Conservation (phyloP, 2,888 invertebrate genomes). For the Pyrgus malvae region DNA sequence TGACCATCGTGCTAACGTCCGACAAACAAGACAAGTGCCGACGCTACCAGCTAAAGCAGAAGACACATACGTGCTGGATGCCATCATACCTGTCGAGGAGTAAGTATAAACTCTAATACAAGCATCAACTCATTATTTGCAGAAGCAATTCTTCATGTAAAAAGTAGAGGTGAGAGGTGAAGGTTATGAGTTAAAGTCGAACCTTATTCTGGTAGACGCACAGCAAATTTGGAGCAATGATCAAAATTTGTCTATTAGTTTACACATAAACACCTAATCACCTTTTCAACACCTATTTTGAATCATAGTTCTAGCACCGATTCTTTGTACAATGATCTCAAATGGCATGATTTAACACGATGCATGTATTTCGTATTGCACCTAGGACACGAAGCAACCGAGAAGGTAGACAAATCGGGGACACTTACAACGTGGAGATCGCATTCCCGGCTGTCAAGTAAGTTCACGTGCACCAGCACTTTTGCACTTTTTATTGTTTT, state of each 20-base stretch:
- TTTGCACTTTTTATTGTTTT: conserved; percentile 39
- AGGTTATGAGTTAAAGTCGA: too few species aligned
- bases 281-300: background rate
- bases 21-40: conserved; percentile 84
- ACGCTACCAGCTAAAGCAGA: conserved; percentile 83
- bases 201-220: conserved; percentile 16
- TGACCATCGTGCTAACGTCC: conserved; percentile 87
- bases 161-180: conserved; percentile 10
- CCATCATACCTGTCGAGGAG: conserved; percentile 92
- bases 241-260: background rate
- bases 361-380: conserved; percentile 79
- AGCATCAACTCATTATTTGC: background rate
- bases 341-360: conserved; percentile 69
- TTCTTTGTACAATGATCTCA: background rate
- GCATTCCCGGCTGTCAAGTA: conserved; percentile 96
- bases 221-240: background rate
- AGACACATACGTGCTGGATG: conserved; percentile 91
- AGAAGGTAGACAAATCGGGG: conserved; percentile 93
- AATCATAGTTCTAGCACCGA: background rate
- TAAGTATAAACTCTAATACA: conserved; percentile 75
- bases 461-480: conserved; percentile 72
- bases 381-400: conserved; percentile 86
- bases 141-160: background rate
- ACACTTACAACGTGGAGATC: conserved; percentile 95
- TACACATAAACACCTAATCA: background rate